Conservation (phyloP, 2,888 invertebrate species). For the Ceraclea dissimilis region DNA sequence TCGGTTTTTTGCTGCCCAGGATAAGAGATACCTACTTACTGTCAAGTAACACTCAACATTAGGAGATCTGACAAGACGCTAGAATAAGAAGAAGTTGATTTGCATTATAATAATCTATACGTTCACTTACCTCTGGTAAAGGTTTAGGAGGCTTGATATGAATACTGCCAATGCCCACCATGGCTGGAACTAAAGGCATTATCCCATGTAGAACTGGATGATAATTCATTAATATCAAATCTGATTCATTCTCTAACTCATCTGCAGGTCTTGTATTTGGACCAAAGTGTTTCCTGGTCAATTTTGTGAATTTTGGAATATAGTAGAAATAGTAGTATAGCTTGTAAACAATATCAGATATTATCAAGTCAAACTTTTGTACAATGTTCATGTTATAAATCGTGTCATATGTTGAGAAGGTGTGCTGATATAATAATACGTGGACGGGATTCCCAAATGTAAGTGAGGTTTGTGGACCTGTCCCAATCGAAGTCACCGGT, state of each 20-base stretch:
- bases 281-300: constrained; percentile 25
- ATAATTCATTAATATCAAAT: constrained; percentile 39
- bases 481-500: constrained; percentile 44
- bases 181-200: constrained; percentile 38
- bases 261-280: constrained; percentile 34
- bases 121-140: constrained; percentile 34
- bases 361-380: constrained; percentile 28
- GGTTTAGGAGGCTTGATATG: constrained; percentile 37
- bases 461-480: constrained; percentile 42
- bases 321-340: too few relatives aligned
- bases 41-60: too few relatives aligned
- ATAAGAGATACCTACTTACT: too few relatives aligned
- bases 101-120: too few relatives aligned
- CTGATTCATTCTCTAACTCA: constrained; percentile 41
- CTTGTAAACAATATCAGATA: neutral
- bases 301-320: constrained; percentile 21
- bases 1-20: too few relatives aligned
- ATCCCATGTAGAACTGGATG: constrained; percentile 39
- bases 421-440: constrained; percentile 45
- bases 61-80: too few relatives aligned
- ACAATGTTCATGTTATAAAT: constrained; percentile 38
- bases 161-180: constrained; percentile 38
- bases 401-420: constrained; percentile 37
- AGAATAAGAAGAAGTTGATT: too few relatives aligned
- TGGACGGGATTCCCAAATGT: constrained; percentile 49